These are phyloP conservation scores for Bombus ignitus DNA, from an alignment of 1,140 invertebrate species.

Conservation along the genomic window DNA sequence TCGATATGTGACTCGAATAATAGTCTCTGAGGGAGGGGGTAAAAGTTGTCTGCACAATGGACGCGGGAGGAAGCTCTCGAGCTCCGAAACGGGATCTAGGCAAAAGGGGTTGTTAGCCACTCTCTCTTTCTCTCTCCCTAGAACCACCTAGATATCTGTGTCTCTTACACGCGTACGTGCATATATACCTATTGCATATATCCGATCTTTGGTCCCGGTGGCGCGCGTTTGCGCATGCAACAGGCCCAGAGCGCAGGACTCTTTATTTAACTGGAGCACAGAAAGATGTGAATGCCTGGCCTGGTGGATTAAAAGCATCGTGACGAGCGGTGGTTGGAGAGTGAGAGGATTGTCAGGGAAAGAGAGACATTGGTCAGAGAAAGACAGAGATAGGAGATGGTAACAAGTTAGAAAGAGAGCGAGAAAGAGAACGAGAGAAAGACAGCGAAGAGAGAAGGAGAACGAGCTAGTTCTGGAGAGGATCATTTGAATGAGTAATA, in stretches of 20 bases:
- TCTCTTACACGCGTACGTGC: slow-evolving; percentile 11
- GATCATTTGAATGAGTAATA: slow-evolving; percentile 84
- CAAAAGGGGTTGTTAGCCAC: slow-evolving; percentile 57
- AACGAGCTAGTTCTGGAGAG: slow-evolving; percentile 67
- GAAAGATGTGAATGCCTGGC: slow-evolving; percentile 78
- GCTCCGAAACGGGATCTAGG: slow-evolving; percentile 69
- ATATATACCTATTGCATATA: slow-evolving; percentile 22
- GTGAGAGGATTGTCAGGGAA: slow-evolving; percentile 26
- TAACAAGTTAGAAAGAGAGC: no score
- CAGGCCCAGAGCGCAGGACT: slow-evolving; percentile 66
- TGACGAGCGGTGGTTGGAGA: slow-evolving; percentile 47
- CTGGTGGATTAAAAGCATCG: slow-evolving; percentile 78
- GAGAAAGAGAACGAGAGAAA: slow-evolving; percentile 16
- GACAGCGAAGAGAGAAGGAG: slow-evolving; percentile 41
- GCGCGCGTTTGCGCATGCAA: slow-evolving; percentile 65
- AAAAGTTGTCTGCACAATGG: slow-evolving; percentile 61
- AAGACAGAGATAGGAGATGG: slow-evolving; percentile 2
- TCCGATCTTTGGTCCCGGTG: not conserved
- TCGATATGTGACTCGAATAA: slow-evolving; percentile 72
- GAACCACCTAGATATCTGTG: not conserved
- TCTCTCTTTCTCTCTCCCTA: not conserved
- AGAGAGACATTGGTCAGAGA: not conserved
- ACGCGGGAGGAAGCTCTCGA: slow-evolving; percentile 62
- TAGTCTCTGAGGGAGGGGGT: slow-evolving; percentile 34
- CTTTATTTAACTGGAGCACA: slow-evolving; percentile 75